Evolutionary conservation across 2,797 vertebrate genomes (phyloP), one percentile per base, ranked within the genome.

Genomic region (Ctenopoma kingsleyae): DNA sequence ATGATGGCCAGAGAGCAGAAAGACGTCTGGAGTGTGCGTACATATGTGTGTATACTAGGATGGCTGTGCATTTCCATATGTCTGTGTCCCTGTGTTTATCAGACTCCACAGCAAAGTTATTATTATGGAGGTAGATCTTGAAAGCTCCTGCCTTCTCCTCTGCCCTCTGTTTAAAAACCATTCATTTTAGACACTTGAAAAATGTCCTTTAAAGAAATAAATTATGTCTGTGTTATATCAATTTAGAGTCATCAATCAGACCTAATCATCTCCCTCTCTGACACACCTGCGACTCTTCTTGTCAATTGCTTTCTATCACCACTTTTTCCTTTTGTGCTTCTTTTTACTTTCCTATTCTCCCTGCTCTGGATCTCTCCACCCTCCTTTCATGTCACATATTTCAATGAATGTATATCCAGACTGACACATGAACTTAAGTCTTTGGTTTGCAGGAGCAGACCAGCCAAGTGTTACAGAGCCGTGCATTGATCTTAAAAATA

Each of bases 401-500:
- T 15, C 74, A 76, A 82, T 69, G 59, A 78, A 82, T 56, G 53
- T 1, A 59, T 36, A 71, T 69, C 65, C 60, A 56, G 23, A 25
- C 63, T 60, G 81, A 89, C 81, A 71, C 64, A 27, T 76, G 77
- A 77, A 77, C 71, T 76, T 5, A 30, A 69, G 48, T 70, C 66
- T 68, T 53, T 1, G 44, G 68, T 84, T 63, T 54, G 62, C 71
- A 54, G 47, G 69, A 76, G 19, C 71, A 13, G 62, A 75, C 54
- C 65, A 51, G 88, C 78, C 83, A 80, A 84, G 64, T 78, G 80
- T 75, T 80, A 76, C 25, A 67, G 78, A 73, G 54, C 56, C 43
- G 5, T 41, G 35, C 78, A 62, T 57, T 76, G 74, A 84, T 73
- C 43, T 73, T 74, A 71, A 88, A 80, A 91, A 81, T 87, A 88